Conservation (phyloP, 2,113 vertebrate species). For the Cyanoderma ruficeps region DNA sequence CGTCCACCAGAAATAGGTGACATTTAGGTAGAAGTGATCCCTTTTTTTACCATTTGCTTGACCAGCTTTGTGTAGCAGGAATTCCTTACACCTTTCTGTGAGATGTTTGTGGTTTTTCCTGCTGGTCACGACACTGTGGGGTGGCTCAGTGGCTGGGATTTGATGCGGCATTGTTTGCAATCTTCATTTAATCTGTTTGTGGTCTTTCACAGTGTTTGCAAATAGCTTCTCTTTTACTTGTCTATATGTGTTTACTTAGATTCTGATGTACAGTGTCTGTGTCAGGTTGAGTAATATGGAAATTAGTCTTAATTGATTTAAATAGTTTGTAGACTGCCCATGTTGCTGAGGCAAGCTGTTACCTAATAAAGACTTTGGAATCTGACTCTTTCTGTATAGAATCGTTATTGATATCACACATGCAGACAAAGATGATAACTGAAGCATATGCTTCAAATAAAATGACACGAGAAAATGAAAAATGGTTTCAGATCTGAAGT, state of each 20-base stretch:
- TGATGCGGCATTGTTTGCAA: fast-evolving
- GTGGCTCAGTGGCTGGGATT: neutral
- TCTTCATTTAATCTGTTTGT: neutral
- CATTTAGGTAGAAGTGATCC: neutral
- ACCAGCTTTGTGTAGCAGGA: neutral
- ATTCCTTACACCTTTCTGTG: neutral
- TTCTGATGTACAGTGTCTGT: neutral
- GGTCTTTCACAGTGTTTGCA: neutral
- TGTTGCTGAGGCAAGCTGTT: conserved; percentile 44
- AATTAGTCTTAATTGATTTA: conserved; percentile 43
- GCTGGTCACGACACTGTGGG: neutral
- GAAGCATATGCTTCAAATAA: conserved; percentile 53
- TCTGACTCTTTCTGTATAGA: conserved; percentile 39
- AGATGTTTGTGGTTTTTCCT: neutral
- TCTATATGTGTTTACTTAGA: neutral
- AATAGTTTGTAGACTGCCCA: conserved; percentile 49
- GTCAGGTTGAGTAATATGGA: conserved; percentile 33
- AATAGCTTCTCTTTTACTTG: neutral
- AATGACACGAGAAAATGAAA: conserved; percentile 40
- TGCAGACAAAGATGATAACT: conserved; percentile 49
- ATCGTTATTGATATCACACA: conserved; percentile 45
- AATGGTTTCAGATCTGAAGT: conserved; percentile 36
- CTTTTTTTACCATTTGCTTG: neutral
- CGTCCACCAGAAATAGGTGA: neutral
- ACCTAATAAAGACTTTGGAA: conserved; percentile 31